Evolutionary conservation across 64 coral and sea anemone genomes (phyloP), one percentile per base, ranked within the genome.

Genomic region (Actinia equina): DNA sequence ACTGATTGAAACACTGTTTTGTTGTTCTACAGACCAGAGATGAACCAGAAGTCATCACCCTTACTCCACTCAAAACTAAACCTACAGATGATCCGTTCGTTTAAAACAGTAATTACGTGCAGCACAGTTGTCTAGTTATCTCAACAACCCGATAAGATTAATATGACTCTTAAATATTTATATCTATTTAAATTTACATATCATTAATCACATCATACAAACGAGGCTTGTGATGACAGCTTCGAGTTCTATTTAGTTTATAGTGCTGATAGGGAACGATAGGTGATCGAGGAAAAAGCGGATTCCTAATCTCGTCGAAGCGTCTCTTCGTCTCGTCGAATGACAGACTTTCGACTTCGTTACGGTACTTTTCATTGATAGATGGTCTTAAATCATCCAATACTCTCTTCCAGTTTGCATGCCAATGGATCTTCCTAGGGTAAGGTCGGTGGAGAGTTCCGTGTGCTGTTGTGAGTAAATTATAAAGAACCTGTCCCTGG

Each of bases 401-500:
- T 1, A 89, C 63, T 0, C 43, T 20, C 41, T 83, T 43, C 88
- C 88, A 84, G 80, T 89, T 89, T 49, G 78, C 52, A 19, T 77
- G 23, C 88, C 88, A 89, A 43, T 67, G 43, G 8, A 83, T 83
- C 25, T 83, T 64, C 7, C 80, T n/a, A 0, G 88, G 88, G 26
- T 89, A 89, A 10, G 88, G 78, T 26, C 88, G 58, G 41, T 89
- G 88, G 13, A 52, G 52, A 43, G 80, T 57, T 22, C 88, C 88
- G 43, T 82, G 71, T 13, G 27, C 88, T 6, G 55, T 89, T 14
- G 83, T 63, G 46, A 89, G 46, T 27, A 89, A 27, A 83, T 89
- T 79, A 83, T 89, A 65, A 53, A 89, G 52, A 82, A 89, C 88
- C 44, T 89, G 88, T 1, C 88, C 88, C 77, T 89, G 79, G 46